phyloP scores from a whole-genome alignment of 2,888 invertebrate species.

The Creontiades dilutus region DNA sequence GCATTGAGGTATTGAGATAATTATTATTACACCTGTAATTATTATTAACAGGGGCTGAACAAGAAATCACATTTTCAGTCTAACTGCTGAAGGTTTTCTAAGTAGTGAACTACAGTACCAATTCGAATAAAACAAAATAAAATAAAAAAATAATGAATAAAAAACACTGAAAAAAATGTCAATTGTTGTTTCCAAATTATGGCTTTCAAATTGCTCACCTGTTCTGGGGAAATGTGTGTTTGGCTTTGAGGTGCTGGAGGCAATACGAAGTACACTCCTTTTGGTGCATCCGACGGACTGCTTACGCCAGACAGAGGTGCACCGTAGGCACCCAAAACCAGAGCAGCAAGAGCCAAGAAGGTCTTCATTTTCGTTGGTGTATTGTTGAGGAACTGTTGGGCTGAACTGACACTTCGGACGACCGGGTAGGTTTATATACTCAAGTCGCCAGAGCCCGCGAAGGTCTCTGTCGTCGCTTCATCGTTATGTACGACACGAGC shows the following conservation, averaged over 20 bases:
- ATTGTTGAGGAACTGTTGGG: background rate
- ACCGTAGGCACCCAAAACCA: slow-evolving; percentile 29
- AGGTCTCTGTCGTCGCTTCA: background rate
- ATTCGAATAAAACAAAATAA: too few relatives aligned
- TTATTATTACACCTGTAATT: too few relatives aligned
- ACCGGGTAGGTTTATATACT: background rate
- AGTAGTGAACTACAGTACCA: too few relatives aligned
- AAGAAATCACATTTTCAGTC: too few relatives aligned
- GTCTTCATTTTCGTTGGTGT: slow-evolving; percentile 18
- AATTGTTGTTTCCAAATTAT: too few relatives aligned
- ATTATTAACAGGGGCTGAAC: too few relatives aligned
- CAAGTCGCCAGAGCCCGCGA: background rate
- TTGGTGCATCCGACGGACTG: slow-evolving; percentile 9
- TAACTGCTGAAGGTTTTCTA: too few relatives aligned
- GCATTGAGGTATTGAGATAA: too few relatives aligned
- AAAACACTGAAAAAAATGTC: too few relatives aligned
- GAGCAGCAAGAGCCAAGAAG: slow-evolving; percentile 50
- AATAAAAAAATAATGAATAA: too few relatives aligned
- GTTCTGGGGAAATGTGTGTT: slow-evolving; percentile 44
- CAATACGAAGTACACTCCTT: slow-evolving; percentile 34
- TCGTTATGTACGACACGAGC: background rate
- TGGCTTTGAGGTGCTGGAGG: slow-evolving; percentile 25
- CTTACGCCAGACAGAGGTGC: slow-evolving; percentile 19
- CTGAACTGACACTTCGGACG: slow-evolving; percentile 16
- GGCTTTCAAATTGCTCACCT: background rate